Percentiles rank a stretch among this genome's conserved stretches.
phyloP scores from a whole-genome alignment of 2,797 vertebrate species.

The Clarias pachynema region DNA sequence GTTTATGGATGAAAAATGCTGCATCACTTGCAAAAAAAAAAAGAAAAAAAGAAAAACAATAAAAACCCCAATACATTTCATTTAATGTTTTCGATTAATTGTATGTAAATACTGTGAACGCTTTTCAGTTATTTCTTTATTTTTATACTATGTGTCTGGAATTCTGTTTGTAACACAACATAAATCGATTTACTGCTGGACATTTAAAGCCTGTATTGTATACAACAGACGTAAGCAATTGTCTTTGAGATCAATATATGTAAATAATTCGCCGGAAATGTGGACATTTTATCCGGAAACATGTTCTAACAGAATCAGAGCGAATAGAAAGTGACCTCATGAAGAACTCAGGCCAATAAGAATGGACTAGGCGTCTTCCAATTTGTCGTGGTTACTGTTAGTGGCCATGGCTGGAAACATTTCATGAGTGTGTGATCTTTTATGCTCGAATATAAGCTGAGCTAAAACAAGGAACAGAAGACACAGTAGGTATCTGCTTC shows the following conservation, averaged over 20 bases:
- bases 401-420: slow-evolving; percentile 63
- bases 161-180: slow-evolving; percentile 22
- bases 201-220: slow-evolving; percentile 35
- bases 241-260: slow-evolving; percentile 23
- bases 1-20: slow-evolving; percentile 23
- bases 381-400: slow-evolving; percentile 66
- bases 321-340: slow-evolving; percentile 41
- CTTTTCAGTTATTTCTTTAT: slow-evolving; percentile 42
- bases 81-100: slow-evolving; percentile 9
- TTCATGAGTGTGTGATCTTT: slow-evolving; percentile 37
- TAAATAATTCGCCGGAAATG: slow-evolving; percentile 39
- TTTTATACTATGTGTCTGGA: slow-evolving; percentile 43
- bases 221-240: slow-evolving; percentile 12
- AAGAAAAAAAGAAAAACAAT: neutral
- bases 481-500: neutral
- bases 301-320: slow-evolving; percentile 8
- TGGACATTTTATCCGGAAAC: neutral
- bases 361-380: slow-evolving; percentile 73
- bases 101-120: slow-evolving; percentile 29
- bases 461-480: neutral
- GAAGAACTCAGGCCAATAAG: slow-evolving; percentile 69
- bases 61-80: neutral
- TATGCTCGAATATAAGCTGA: slow-evolving; percentile 44
- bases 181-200: slow-evolving; percentile 34
- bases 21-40: slow-evolving; percentile 5